Base-by-base conservation (phyloP, 2,888 invertebrate species). In the Tyria jacobaeae region DNA sequence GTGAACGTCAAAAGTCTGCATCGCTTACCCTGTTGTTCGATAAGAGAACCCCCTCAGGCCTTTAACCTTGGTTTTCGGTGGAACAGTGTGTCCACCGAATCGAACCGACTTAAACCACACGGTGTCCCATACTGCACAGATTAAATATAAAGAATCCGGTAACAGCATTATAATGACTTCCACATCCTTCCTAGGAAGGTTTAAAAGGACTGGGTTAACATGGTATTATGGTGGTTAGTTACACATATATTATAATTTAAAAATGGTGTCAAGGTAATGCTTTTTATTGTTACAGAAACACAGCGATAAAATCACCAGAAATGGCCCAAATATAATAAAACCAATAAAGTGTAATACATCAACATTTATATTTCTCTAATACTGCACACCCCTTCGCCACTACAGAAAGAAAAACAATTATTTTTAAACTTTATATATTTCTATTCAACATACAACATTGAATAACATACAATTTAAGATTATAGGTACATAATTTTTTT, bases 401-500 rank as follows among this genome's bases (percentile, higher is more conserved):
- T 88, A 88, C 82, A 83, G 86, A 89, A 86, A 86, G n/a, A n/a
- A 88, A 89, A 87, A 71, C 63, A 83, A 85, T 84, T 74, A 57
- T 73, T 86, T 87, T 86, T 86, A 80, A 90, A 88, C 84, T 84
- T 88, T 89, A 86, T 88, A 88, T 89, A 90, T 90, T 85, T 90
- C 89, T 90, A 91, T 89, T 86, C 86, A 91, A 90, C 90, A 89
- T 88, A 88, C 88, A 89, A 90, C 89, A 91, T 88, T 88, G 89
- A 89, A 87, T 89, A 88, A 87, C 86, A 87, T 87, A 89, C 83
- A 89, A 87, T 88, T 87, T 78, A 81, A 76, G 80, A 84, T 79
- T 85, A 83, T 75, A 83, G 78, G 61, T 77, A 67, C 70, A 71
- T 73, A 71, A 76, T 78, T 44, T n/a, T n/a, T 80, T 73, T 65